A percentile compares a stretch with the other conserved stretches of the same genome.
These are phyloP conservation scores for Ibycter americanus DNA, from an alignment of 2,797 vertebrate species.

Conservation along the genomic window DNA sequence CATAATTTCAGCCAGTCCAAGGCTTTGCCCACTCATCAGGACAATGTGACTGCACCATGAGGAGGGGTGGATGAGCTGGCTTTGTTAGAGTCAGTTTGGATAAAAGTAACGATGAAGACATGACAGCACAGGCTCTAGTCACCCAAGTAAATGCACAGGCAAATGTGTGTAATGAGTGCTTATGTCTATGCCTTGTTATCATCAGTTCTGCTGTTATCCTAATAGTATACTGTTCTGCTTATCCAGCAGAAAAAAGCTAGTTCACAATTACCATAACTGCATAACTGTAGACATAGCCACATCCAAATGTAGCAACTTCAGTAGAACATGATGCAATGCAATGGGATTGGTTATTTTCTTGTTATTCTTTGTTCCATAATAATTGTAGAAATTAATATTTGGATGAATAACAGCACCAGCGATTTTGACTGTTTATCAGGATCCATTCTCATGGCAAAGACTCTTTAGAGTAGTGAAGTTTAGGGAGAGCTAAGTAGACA, in stretches of 20 bases:
- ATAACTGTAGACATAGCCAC: not conserved
- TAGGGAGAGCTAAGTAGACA: not conserved
- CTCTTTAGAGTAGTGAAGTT: not conserved
- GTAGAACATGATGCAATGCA: not conserved
- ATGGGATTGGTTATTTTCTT: not conserved
- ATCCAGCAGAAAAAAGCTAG: not conserved
- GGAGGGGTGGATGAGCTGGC: not conserved
- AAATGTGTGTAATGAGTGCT: not conserved
- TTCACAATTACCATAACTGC: not conserved
- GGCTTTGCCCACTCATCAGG: not conserved
- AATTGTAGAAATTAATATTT: not conserved
- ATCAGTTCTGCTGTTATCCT: not conserved
- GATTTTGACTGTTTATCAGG: not conserved
- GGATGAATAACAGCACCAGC: not conserved
- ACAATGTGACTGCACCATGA: not conserved
- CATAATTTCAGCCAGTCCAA: not conserved
- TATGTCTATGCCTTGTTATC: not conserved
- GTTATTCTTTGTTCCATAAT: not conserved
- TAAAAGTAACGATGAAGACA: not conserved
- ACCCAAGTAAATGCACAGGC: not conserved
- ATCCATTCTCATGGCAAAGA: not conserved
- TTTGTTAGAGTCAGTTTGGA: not conserved
- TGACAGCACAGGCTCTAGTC: not conserved
- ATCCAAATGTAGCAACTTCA: not conserved
- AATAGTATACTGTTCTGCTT: too few relatives aligned